phyloP scores from a whole-genome alignment of 2,797 vertebrate genomes.

The Myotis myotis region DNA sequence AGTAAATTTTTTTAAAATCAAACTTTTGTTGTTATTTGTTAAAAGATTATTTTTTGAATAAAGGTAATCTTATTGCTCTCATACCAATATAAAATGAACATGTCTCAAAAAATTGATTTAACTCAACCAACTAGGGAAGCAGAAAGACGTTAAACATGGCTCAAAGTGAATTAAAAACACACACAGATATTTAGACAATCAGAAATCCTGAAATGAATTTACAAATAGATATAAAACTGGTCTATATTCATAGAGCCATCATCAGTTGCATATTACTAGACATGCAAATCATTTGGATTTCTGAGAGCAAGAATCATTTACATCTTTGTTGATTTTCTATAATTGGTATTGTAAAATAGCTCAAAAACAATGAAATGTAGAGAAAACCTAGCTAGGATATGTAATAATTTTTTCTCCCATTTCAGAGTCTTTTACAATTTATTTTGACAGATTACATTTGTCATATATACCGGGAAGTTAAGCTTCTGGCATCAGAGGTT shows the following conservation, averaged over 20 bases:
- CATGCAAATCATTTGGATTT: not conserved
- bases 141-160: not conserved
- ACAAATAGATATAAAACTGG: not conserved
- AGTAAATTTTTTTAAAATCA: not conserved
- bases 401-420: not conserved
- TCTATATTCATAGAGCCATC: not conserved
- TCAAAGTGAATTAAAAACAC: not conserved
- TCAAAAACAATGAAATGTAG: not conserved
- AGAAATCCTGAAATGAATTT: not conserved
- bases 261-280: not conserved
- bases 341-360: not conserved
- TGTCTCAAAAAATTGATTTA: not conserved
- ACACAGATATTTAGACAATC: not conserved
- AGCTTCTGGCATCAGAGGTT: not conserved
- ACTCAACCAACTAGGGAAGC: not conserved
- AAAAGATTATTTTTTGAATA: not conserved
- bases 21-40: not conserved
- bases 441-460: not conserved
- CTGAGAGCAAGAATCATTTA: not conserved
- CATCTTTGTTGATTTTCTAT: not conserved
- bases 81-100: constrained; percentile 3
- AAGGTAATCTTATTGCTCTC: not conserved
- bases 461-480: not conserved
- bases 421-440: not conserved
- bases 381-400: not conserved